phyloP scores from a whole-genome alignment of 1,140 invertebrate genomes.

The Contarinia nasturtii region DNA sequence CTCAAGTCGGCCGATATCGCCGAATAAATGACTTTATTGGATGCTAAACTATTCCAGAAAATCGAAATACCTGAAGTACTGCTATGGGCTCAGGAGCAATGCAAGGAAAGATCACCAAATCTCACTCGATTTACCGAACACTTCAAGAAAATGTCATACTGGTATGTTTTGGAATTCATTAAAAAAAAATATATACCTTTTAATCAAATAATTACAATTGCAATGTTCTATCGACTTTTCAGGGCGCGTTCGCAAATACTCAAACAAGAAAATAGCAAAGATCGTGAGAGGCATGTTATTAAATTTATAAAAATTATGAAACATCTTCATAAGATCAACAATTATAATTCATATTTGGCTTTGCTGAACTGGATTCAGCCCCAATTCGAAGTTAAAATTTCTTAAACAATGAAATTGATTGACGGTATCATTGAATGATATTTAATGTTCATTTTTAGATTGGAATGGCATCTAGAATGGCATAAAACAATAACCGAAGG shows the following conservation, averaged over 20 bases:
- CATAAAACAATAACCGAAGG: conserved; percentile 82
- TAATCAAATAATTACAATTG: too few species aligned
- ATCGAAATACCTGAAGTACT: conserved; percentile 95
- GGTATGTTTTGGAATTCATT: conserved; percentile 42
- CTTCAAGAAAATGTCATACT: conserved; percentile 99
- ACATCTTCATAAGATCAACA: conserved; percentile 87
- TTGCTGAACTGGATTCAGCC: conserved; percentile 86
- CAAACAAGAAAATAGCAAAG: conserved; percentile 66
- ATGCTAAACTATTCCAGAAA: conserved; percentile 87
- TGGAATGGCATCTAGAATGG: too few species aligned
- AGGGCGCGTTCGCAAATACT: conserved; percentile 63
- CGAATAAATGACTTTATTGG: conserved; percentile 95
- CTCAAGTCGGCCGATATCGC: conserved; percentile 75
- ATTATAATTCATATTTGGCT: conserved; percentile 97
- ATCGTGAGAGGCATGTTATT: conserved; percentile 86
- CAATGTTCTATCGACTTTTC: too few species aligned
- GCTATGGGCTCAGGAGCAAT: conserved; percentile 93
- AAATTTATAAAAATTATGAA: conserved; percentile 99
- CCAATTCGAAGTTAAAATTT: conserved; percentile 71
- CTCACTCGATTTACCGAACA: conserved; percentile 94
- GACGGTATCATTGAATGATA: too few species aligned
- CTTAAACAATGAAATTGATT: too few species aligned
- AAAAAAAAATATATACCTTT: too few species aligned
- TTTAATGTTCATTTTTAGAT: conserved; percentile 23
- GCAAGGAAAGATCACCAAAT: conserved; percentile 91